Base-by-base conservation (phyloP, 2,797 vertebrate species). In the Oreochromis grahami region DNA sequence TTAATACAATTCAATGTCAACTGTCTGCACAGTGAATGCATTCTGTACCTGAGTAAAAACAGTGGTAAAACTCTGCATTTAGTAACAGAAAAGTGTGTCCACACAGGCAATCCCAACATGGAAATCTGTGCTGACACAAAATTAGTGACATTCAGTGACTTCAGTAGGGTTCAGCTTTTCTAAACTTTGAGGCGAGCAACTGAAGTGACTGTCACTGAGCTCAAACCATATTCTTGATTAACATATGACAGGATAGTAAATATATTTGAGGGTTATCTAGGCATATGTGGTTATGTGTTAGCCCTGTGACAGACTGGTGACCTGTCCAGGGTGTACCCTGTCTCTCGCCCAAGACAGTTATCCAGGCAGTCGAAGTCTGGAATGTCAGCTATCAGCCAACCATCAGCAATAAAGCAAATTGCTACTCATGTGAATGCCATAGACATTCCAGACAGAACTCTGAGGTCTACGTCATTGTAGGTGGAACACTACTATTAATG, bases 261-360 rank as follows among this genome's bases (percentile, higher is more conserved):
- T 45, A 70, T 45, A 29, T 45, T 45, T 26, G 38, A 43, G 13
- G 8, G 21, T 70, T 17, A 63, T 63, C 32, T 19, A 60, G 56
- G 0, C 56, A 19, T 58, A 32, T 32, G 26, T 32, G 55, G 55
- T 58, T 58, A 32, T 58, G 55, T 58, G 55, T 17, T 58, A 58
- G 55, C 26, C 55, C 55, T 58, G 55, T 1, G 8, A 9, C 55
- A 58, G 5, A 58, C 8, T 58, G 55, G 3, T 14, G 0, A 58
- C 14, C 14, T 58, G 26, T 32, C 55, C 26, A 56, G 55, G 55
- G 26, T 9, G 55, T 32, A 0, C 0, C 55, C 26, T 0, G 14
- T 6, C 55, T 32, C 55, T 26, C 3, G 1, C 55, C 55, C 55
- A 58, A 0, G 26, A 58, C 17, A 60, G 29, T 34, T 60, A 63